Evolutionary conservation across 1,140 invertebrate species (phyloP).

Genomic region (Meloidogyne chitwoodi): DNA sequence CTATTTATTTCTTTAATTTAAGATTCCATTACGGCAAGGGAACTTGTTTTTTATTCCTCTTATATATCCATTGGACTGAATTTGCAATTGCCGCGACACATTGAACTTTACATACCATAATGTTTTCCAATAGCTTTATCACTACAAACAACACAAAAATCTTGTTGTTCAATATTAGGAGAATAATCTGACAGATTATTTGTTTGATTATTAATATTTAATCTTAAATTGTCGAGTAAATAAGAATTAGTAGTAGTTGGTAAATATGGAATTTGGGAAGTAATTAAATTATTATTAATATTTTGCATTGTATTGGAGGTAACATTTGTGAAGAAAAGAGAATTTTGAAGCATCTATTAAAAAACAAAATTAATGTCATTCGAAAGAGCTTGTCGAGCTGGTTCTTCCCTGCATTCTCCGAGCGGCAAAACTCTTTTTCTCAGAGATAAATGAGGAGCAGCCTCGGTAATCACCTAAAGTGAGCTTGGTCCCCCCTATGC

Average conservation of each 20-base stretch:
- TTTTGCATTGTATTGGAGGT: background rate
- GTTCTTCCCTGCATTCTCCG: too few species aligned
- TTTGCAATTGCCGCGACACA: too few species aligned
- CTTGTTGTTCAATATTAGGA: background rate
- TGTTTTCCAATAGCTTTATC: conserved; percentile 20
- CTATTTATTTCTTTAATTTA: too few species aligned
- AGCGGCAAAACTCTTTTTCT: too few species aligned
- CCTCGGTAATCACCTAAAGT: too few species aligned
- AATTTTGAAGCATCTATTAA: background rate
- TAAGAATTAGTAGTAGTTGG: background rate
- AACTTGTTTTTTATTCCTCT: background rate
- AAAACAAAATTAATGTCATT: too few species aligned
- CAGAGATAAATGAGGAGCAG: too few species aligned
- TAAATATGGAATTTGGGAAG: background rate
- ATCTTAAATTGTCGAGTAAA: background rate
- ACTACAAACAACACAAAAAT: conserved; percentile 18
- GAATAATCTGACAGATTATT: background rate
- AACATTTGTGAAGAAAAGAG: background rate
- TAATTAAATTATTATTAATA: background rate
- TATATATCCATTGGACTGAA: too few species aligned
- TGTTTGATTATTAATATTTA: background rate
- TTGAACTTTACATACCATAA: background rate
- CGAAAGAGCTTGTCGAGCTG: too few species aligned
- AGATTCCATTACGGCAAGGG: too few species aligned
- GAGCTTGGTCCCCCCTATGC: too few species aligned